These are phyloP conservation scores for Chelonoidis abingdonii DNA, from an alignment of 2,113 vertebrate species.

Conservation along the genomic window DNA sequence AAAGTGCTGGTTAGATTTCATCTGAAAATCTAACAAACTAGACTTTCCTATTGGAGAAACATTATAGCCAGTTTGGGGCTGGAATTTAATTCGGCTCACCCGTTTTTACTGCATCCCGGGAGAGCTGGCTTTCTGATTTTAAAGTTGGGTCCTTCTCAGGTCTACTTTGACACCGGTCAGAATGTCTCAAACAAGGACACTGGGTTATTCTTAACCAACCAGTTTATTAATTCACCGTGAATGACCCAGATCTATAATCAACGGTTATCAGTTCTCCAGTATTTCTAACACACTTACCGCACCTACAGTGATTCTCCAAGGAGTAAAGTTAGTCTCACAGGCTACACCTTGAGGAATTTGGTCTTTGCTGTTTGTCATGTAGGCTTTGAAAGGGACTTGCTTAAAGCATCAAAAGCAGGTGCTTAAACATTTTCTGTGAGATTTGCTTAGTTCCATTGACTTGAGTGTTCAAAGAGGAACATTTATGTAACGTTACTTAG, in stretches of 20 bases:
- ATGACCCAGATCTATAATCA: background rate
- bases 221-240: background rate
- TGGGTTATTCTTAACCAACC: background rate
- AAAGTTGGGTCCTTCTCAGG: background rate
- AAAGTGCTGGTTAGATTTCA: background rate
- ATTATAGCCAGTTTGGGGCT: background rate
- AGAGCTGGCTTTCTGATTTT: background rate
- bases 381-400: background rate
- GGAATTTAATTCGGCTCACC: background rate
- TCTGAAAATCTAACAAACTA: background rate
- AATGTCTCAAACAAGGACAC: background rate
- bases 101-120: background rate
- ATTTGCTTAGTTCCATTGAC: background rate
- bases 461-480: background rate
- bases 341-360: too few relatives aligned
- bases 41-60: background rate
- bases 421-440: background rate
- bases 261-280: background rate
- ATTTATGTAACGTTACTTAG: too few relatives aligned
- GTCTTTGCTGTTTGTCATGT: background rate
- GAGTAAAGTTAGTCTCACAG: background rate
- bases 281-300: background rate
- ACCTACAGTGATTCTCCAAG: background rate
- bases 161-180: background rate
- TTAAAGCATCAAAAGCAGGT: background rate